Evolutionary conservation across 2,113 vertebrate genomes (phyloP), one percentile per base, ranked within the genome.

Genomic region (Vanacampus margaritifer): DNA sequence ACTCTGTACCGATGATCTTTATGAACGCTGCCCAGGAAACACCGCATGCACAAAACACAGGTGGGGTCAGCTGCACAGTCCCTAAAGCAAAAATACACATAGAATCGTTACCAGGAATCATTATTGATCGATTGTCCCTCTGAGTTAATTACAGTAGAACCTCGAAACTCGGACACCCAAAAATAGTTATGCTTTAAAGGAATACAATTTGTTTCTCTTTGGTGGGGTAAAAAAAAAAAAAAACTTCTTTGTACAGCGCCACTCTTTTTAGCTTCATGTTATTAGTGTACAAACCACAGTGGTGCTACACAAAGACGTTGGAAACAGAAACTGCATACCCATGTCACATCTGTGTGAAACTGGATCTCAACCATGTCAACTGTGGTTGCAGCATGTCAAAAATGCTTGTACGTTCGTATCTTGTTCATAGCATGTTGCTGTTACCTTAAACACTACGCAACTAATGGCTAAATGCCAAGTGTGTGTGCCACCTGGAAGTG

Each of bases 31-130:
- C 93, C 94, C 84, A 98, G 88, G 92, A 99, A 99, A 89, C 97
- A 99, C 88, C 97, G 93, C 97, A 98, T 98, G 83, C 97, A 99
- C 58, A 99, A 89, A 59, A 99, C 97, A 86, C 97, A 99, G 26
- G 97, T 99, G 17, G 97, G 94, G 78, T 99, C 97, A 48, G 98
- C 94, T 17, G 96, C 97, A 84, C 97, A 99, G 81, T 98, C 95
- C 88, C 97, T 93, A 50, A 12, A 84, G 54, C 23, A 82, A 65
- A 81, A 69, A 80, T 19, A 73, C 19, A 72, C 11, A 63, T 2
- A 50, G 36, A 23, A 21, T 45, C 26, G 7, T 37, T 23, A 36
- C 24, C 51, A 13, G 51, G 19, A 28, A 7, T 57, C 6, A 57
- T 24, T 5, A 3, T 57, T 57, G 28, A 32, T 32, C 4, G 28